phyloP scores from a whole-genome alignment of 2,797 vertebrate genomes.

The Phrynocephalus vlangalii region DNA sequence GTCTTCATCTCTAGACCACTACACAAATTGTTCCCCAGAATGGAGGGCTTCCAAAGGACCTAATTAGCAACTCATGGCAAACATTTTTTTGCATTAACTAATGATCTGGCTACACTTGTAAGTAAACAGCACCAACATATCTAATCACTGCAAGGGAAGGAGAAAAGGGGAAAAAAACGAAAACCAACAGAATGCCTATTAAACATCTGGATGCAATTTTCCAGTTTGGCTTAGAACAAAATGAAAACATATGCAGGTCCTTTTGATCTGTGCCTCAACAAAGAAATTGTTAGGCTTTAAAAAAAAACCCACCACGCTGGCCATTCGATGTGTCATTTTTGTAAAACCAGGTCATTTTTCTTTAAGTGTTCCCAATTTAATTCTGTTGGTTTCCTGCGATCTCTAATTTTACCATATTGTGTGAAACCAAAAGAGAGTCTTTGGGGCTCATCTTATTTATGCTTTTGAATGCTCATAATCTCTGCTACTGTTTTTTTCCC shows the following conservation, averaged over 20 bases:
- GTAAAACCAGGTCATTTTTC: constrained; percentile 79
- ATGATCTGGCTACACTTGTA: constrained; percentile 88
- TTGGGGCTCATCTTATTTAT: constrained; percentile 79
- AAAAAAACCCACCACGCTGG: constrained; percentile 77
- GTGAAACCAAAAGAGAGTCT: constrained; percentile 81
- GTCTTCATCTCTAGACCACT: constrained; percentile 79
- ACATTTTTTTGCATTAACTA: constrained; percentile 90
- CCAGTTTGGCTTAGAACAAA: constrained; percentile 87
- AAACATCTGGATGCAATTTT: constrained; percentile 95
- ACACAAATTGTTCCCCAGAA: constrained; percentile 81
- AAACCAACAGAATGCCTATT: constrained; percentile 83
- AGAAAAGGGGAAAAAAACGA: constrained; percentile 70
- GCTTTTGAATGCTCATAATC: constrained; percentile 75
- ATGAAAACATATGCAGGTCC: constrained; percentile 87
- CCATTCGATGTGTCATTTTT: constrained; percentile 88
- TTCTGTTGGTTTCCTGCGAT: constrained; percentile 88
- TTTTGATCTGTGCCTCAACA: constrained; percentile 89
- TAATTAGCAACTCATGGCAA: constrained; percentile 85
- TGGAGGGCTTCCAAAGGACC: constrained; percentile 83
- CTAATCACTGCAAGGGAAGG: constrained; percentile 81
- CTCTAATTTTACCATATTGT: constrained; percentile 88
- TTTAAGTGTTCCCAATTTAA: constrained; percentile 86
- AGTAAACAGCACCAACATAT: constrained; percentile 87
- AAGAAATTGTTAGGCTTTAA: constrained; percentile 81
- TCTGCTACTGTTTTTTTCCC: constrained; percentile 75